These are phyloP conservation scores for Bombus cullumanus DNA, from an alignment of 1,140 invertebrate species.

Conservation along the genomic window DNA sequence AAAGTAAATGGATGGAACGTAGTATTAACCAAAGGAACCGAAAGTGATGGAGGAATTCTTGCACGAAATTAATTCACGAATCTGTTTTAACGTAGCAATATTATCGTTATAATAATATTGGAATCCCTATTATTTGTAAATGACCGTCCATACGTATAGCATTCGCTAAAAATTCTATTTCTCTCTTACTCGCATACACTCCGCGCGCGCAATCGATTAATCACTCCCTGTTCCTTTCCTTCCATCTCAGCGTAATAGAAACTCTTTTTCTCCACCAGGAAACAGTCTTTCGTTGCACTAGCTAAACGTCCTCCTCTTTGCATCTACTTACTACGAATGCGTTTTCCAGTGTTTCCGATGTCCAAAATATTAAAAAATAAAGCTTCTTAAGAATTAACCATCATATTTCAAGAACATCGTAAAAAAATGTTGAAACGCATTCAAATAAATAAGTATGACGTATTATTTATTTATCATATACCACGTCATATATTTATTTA, in stretches of 20 bases:
- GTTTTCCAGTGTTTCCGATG: background rate
- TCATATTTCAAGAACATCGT: conserved; percentile 16
- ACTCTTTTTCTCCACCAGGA: conserved; percentile 60
- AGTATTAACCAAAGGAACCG: conserved; percentile 38
- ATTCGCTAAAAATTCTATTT: conserved; percentile 48
- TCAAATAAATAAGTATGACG: conserved; percentile 18
- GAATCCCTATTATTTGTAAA: conserved; percentile 56
- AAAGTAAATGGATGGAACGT: conserved; percentile 48
- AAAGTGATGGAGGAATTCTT: conserved; percentile 38
- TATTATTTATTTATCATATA: conserved; percentile 1
- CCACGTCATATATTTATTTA: conserved; percentile 58
- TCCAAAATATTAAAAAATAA: background rate
- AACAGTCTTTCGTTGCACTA: conserved; percentile 75
- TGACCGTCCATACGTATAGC: conserved; percentile 49
- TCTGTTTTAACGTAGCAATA: conserved; percentile 58
- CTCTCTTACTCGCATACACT: conserved; percentile 34
- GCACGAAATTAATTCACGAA: conserved; percentile 66
- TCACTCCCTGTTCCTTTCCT: conserved; percentile 27
- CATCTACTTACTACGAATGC: conserved; percentile 38
- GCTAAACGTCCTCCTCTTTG: conserved; percentile 48
- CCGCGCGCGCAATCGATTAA: conserved; percentile 29
- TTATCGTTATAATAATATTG: conserved; percentile 60
- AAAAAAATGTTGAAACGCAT: conserved; percentile 9
- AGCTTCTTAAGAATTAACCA: background rate
- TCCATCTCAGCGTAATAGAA: conserved; percentile 51